These are phyloP conservation scores for Leistus spinibarbis DNA, from an alignment of 2,888 invertebrate species.

Conservation along the genomic window DNA sequence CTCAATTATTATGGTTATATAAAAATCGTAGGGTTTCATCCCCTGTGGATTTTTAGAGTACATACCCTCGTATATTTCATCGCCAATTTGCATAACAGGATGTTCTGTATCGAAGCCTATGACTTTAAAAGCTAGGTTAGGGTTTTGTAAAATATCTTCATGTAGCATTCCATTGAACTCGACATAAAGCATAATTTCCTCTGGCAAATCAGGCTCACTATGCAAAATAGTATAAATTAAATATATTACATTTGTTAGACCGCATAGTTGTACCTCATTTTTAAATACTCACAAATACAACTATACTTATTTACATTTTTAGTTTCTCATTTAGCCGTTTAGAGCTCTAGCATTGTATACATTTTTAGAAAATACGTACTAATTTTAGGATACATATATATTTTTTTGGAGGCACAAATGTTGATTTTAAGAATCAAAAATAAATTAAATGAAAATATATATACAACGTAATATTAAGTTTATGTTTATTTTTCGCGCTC, in stretches of 20 bases:
- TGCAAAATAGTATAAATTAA: neutral
- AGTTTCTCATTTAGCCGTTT: neutral
- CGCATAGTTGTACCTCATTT: neutral
- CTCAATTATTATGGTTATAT: too few species aligned
- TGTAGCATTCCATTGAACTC: conserved; percentile 38
- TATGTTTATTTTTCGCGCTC: too few species aligned
- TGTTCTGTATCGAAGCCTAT: conserved; percentile 30
- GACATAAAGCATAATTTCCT: conserved; percentile 30
- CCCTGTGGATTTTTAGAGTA: too few species aligned
- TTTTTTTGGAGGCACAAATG: too few species aligned
- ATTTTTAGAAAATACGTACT: too few species aligned
- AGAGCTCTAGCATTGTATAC: neutral
- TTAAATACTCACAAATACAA: neutral
- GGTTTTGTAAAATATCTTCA: conserved; percentile 32
- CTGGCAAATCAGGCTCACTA: conserved; percentile 2
- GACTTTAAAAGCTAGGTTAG: conserved; percentile 30
- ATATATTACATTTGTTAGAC: neutral
- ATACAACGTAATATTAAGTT: too few species aligned
- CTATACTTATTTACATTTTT: neutral
- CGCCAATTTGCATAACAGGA: conserved; percentile 35
- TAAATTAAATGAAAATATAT: too few species aligned
- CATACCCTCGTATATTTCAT: conserved; percentile 35
- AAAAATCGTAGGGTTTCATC: too few species aligned
- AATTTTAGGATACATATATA: too few species aligned
- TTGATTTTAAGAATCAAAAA: too few species aligned